phyloP scores from a whole-genome alignment of 2,888 invertebrate genomes.

The Camponotus fellah region DNA sequence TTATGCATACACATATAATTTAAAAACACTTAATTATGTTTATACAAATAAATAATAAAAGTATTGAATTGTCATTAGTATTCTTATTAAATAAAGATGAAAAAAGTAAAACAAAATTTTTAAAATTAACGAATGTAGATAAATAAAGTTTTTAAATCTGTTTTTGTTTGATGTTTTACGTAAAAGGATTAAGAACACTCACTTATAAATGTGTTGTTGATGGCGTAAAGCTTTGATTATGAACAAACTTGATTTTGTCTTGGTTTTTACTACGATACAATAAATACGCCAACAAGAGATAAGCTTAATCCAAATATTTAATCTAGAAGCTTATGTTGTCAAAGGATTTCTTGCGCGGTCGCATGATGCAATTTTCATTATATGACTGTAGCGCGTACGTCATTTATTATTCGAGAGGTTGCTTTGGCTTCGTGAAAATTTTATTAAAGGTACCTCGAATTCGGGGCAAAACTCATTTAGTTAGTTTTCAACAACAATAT shows the following conservation, averaged over 20 bases:
- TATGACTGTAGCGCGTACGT: constrained; percentile 18
- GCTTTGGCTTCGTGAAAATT: constrained; percentile 56
- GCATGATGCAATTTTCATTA: constrained; percentile 63
- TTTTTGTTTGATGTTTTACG: not conserved
- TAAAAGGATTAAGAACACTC: constrained; percentile 7
- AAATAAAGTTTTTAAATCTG: not conserved
- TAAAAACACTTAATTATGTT: not conserved
- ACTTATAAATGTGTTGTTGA: not conserved
- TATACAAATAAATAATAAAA: constrained; percentile 6
- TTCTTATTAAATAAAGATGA: not conserved
- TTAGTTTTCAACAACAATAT: constrained; percentile 36
- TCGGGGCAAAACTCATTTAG: constrained; percentile 40
- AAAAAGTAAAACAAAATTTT: not conserved
- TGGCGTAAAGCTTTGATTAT: constrained; percentile 27
- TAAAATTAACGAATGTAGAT: not conserved
- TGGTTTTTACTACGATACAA: constrained; percentile 32
- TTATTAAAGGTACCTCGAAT: constrained; percentile 57
- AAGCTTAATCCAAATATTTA: constrained; percentile 59
- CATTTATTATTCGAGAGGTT: constrained; percentile 64
- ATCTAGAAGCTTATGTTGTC: constrained; percentile 61
- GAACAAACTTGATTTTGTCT: constrained; percentile 25
- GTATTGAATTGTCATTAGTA: not conserved
- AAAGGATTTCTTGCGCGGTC: constrained; percentile 62
- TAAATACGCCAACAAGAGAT: constrained; percentile 48
- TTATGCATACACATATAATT: not conserved